Percentiles rank a stretch among this genome's conserved stretches.
Evolutionary conservation across 1,140 invertebrate genomes (phyloP).

Genomic region (Caenorhabditis elegans): WBcel235 BX284605.5:12556001-12556500

Average conservation of each 20-base stretch:
- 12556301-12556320: neutral
- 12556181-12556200: neutral
- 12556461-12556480: no score
- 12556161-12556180: neutral
- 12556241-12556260: slow-evolving; percentile 11
- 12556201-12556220: slow-evolving; percentile 13
- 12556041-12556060: neutral
- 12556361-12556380: no score
- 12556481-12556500: no score
- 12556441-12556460: no score
- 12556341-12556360: neutral
- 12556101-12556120: slow-evolving; percentile 26
- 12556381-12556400: no score
- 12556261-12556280: neutral
- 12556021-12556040: neutral
- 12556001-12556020: neutral
- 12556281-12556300: neutral
- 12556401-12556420: no score
- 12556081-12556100: slow-evolving; percentile 30
- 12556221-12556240: slow-evolving; percentile 15
- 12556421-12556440: no score
- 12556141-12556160: slow-evolving; percentile 3
- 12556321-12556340: neutral
- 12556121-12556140: slow-evolving; percentile 10
- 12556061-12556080: neutral